Base-by-base conservation (phyloP, 2,113 vertebrate species). In the Notiomystis cincta region DNA sequence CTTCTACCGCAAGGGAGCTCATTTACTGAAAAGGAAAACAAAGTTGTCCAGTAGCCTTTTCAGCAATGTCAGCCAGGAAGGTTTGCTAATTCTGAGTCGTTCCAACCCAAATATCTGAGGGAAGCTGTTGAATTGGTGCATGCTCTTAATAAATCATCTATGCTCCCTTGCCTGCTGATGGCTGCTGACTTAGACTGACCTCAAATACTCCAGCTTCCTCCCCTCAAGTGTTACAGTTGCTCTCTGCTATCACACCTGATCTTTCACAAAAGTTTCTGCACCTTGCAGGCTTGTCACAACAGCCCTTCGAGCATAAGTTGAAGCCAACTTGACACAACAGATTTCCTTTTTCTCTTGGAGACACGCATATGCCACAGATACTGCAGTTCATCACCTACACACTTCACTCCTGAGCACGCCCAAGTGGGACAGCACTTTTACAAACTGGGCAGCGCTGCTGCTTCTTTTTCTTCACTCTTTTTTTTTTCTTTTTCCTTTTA, bases 21-120 rank as follows among this genome's bases (percentile, higher is more conserved):
- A 71, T 89, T 89, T 92, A 72, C 13, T 65, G 60, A 82, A 90
- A 82, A 35, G 19, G 38, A 91, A 95, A 94, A 79, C 31, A 80
- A 70, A 37, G 75, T 33, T 80, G 15, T 38, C 66, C 58, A 70
- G 81, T 82, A 95, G 90, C 67, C 31, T 73, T 65, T 85, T 69
- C 82, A 58, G 38, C 27, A 47, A 56, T 0, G 2, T 48, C 73
- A 87, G 42, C 21, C 2, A 6, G 50, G 28, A 89, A 82, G 42
- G 50, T 65, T 81, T 93, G n/a, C 42, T 90, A n/a, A 80, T 89
- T 90, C 38, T 48, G n/a, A 89, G 42, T 37, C 13, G 3, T 80
- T 91, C 87, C 75, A 96, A 77, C 13, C 27, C 45, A 87, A 86
- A 72, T 45, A 80, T 72, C 56, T 44, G 47, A 80, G 18, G 15